These are phyloP conservation scores for Atractosteus spatula DNA, from an alignment of 2,113 vertebrate genomes.

Conservation along the genomic window DNA sequence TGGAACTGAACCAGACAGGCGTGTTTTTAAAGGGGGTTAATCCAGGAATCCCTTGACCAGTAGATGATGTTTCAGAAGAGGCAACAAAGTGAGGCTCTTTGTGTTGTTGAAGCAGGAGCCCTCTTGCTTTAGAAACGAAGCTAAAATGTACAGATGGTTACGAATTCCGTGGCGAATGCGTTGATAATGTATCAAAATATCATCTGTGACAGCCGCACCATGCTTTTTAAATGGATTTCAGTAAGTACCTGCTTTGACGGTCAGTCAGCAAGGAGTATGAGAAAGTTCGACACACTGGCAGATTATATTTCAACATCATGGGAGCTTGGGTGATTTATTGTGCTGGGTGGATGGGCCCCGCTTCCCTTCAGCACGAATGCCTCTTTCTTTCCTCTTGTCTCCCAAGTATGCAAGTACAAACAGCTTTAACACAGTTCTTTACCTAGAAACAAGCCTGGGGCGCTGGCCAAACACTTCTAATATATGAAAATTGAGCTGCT, in stretches of 20 bases:
- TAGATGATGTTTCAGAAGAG: no score
- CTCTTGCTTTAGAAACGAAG: no score
- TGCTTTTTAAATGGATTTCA: slow-evolving; percentile 34
- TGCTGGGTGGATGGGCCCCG: slow-evolving; percentile 56
- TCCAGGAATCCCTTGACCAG: no score
- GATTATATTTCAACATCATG: slow-evolving; percentile 54
- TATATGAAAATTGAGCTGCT: slow-evolving; percentile 97
- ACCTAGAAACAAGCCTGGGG: slow-evolving; percentile 84
- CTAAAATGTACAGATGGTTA: no score
- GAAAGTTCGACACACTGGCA: slow-evolving; percentile 41
- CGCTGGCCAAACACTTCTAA: slow-evolving; percentile 88
- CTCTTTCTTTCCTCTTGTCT: slow-evolving; percentile 57
- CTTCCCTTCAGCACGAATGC: slow-evolving; percentile 49
- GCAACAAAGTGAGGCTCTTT: no score
- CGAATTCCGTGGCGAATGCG: no score
- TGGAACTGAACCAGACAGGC: no score
- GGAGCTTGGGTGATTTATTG: slow-evolving; percentile 65
- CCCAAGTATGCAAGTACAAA: slow-evolving; percentile 82
- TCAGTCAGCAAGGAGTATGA: slow-evolving; percentile 36
- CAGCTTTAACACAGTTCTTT: slow-evolving; percentile 81
- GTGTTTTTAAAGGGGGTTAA: no score
- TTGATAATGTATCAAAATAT: slow-evolving; percentile 12
- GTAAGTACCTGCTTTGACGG: slow-evolving; percentile 29
- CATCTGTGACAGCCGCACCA: slow-evolving; percentile 35
- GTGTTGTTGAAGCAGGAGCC: no score